These are phyloP conservation scores for Hemichromis elongatus DNA, from an alignment of 2,113 vertebrate genomes.

Conservation along the genomic window DNA sequence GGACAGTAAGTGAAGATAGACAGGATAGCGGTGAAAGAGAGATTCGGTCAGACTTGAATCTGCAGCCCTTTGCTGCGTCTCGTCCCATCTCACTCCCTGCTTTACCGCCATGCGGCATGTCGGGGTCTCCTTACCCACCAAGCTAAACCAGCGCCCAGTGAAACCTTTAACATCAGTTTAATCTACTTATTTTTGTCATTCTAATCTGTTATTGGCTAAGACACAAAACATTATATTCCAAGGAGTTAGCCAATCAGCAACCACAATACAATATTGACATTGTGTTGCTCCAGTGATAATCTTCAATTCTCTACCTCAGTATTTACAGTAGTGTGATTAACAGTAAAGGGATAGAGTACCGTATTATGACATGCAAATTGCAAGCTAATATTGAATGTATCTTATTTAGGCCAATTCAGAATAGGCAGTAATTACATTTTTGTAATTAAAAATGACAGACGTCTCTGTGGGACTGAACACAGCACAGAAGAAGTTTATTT, in stretches of 20 bases:
- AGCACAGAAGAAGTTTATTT: background rate
- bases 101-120: background rate
- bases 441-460: background rate
- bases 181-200: background rate
- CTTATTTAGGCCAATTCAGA: background rate
- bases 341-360: background rate
- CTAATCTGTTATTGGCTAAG: background rate
- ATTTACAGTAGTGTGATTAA: background rate
- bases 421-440: background rate
- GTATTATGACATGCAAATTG: background rate
- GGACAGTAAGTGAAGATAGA: background rate
- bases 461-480: background rate
- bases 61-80: background rate
- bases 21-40: background rate
- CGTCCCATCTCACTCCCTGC: background rate
- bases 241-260: background rate
- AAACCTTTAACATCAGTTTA: background rate
- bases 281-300: background rate
- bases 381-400: background rate
- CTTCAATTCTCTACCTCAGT: background rate
- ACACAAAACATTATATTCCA: background rate
- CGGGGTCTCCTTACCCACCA: background rate
- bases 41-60: background rate
- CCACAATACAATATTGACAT: background rate
- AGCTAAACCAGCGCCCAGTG: background rate